phyloP scores from a whole-genome alignment of 1,140 invertebrate genomes.

The Monochamus saltuarius region DNA sequence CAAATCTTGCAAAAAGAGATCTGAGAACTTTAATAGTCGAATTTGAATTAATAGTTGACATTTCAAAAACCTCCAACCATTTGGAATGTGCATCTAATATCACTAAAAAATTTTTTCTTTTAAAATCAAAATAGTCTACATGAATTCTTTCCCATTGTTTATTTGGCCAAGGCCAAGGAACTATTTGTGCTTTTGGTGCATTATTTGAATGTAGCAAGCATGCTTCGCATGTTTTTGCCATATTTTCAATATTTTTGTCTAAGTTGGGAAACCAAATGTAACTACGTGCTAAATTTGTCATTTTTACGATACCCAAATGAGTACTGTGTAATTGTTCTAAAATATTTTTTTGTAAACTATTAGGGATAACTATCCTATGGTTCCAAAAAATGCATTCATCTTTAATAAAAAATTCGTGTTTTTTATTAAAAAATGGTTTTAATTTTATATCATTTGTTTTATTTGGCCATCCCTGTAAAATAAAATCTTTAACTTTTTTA shows the following conservation, averaged over 20 bases:
- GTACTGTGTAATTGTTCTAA: constrained; percentile 48
- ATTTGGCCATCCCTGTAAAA: constrained; percentile 6
- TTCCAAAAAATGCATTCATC: constrained; percentile 38
- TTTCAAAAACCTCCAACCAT: constrained; percentile 39
- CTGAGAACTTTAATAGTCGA: constrained; percentile 22
- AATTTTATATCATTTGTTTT: not conserved
- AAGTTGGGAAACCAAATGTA: constrained; percentile 55
- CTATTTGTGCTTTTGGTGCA: not conserved
- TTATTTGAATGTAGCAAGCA: not conserved
- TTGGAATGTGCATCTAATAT: constrained; percentile 41
- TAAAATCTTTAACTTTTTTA: no score
- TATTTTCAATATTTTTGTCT: constrained; percentile 35
- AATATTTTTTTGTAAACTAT: constrained; percentile 31
- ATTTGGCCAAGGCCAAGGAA: not conserved
- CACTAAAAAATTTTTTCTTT: constrained; percentile 35
- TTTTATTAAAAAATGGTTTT: constrained; percentile 12
- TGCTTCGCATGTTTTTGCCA: constrained; percentile 6
- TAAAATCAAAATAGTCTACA: constrained; percentile 44
- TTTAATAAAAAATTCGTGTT: constrained; percentile 33
- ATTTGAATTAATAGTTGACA: constrained; percentile 27
- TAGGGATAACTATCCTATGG: constrained; percentile 49
- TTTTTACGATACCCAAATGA: constrained; percentile 53
- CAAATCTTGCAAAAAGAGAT: constrained; percentile 22
- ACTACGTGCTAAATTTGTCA: constrained; percentile 49
- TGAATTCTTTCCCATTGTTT: constrained; percentile 48